These are phyloP conservation scores for Hybognathus amarus DNA, from an alignment of 2,797 vertebrate species.

Conservation along the genomic window DNA sequence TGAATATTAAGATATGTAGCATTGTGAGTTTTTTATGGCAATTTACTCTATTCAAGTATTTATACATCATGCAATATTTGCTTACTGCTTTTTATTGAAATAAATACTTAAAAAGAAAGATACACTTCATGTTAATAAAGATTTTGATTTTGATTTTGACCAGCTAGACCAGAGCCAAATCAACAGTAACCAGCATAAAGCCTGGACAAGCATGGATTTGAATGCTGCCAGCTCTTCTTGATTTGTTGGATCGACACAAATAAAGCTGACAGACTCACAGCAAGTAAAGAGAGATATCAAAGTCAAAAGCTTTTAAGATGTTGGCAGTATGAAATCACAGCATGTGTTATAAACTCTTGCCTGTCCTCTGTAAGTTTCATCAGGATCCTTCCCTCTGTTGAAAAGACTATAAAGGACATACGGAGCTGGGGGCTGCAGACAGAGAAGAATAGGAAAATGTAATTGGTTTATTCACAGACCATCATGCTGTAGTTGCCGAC, in stretches of 20 bases:
- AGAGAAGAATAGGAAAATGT: not conserved
- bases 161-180: not conserved
- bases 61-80: no score
- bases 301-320: not conserved
- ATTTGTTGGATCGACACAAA: not conserved
- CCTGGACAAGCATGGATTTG: not conserved
- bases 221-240: not conserved
- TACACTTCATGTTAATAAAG: not conserved
- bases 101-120: not conserved
- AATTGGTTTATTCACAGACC: not conserved
- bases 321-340: not conserved
- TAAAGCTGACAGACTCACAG: not conserved
- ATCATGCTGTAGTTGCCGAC: not conserved
- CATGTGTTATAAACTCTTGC: slow-evolving; percentile 71
- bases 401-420: slow-evolving; percentile 99
- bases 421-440: slow-evolving; percentile 89
- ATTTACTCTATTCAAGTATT: not conserved
- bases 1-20: slow-evolving; percentile 67
- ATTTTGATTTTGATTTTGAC: not conserved
- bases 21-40: not conserved
- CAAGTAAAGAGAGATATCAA: not conserved
- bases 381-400: slow-evolving; percentile 87
- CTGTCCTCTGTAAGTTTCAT: slow-evolving; percentile 97
- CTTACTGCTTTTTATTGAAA: not conserved
- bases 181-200: not conserved